A percentile compares a stretch with the other conserved stretches of the same genome.
phyloP scores from a whole-genome alignment of 2,888 invertebrate species.

The Morpho helenor region DNA sequence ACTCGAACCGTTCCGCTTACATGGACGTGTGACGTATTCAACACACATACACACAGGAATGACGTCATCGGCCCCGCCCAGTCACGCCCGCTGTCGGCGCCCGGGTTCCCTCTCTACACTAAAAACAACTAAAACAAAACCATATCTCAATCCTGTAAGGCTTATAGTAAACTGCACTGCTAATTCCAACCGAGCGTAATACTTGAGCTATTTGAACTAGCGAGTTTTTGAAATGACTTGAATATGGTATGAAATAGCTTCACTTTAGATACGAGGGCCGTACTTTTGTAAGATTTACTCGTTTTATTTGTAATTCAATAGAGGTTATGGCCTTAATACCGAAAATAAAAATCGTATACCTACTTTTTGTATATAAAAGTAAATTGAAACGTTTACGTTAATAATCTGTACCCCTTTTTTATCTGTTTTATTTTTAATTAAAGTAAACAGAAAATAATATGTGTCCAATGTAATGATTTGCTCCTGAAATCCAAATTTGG shows the following conservation, averaged over 20 bases:
- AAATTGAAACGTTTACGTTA: no score
- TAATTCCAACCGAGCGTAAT: background rate
- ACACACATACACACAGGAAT: constrained; percentile 24
- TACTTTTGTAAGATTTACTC: constrained; percentile 2
- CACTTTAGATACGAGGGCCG: background rate
- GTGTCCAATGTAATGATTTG: no score
- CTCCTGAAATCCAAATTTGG: no score
- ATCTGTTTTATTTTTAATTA: no score
- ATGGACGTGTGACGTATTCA: constrained; percentile 22
- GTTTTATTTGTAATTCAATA: background rate
- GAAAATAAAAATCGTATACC: no score
- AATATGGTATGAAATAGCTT: constrained; percentile 4
- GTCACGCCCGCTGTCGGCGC: constrained; percentile 57
- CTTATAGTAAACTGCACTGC: background rate
- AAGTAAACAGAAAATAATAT: no score
- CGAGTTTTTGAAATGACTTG: constrained; percentile 9
- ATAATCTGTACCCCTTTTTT: no score
- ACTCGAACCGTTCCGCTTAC: constrained; percentile 3
- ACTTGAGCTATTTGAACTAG: constrained; percentile 7
- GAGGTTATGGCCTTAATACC: no score
- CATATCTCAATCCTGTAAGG: background rate
- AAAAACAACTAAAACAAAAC: constrained; percentile 14
- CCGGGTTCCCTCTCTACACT: constrained; percentile 27
- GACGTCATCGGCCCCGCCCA: constrained; percentile 65
- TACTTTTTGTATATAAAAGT: no score